Conservation (phyloP, 2,888 invertebrate genomes). For the Amiota minor region DNA sequence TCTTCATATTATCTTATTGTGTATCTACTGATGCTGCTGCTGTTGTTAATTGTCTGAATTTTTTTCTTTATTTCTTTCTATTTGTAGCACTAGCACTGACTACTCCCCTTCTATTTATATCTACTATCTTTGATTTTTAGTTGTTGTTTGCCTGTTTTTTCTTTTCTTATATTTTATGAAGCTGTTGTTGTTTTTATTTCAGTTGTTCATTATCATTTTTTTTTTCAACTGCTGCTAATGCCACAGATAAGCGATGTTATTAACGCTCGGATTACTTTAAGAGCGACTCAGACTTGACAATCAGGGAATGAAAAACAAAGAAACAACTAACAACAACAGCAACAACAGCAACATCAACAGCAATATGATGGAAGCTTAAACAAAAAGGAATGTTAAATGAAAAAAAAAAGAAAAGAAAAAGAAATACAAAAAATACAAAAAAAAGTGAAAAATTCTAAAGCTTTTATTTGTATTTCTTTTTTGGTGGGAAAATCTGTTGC, state of each 20-base stretch:
- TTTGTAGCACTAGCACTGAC: background rate
- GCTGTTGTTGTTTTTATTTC: slow-evolving; percentile 64
- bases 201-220: slow-evolving; percentile 63
- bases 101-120: too few species aligned
- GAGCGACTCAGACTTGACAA: slow-evolving; percentile 34
- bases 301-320: slow-evolving; percentile 38
- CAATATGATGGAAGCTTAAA: background rate
- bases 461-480: background rate
- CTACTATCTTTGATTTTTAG: too few species aligned
- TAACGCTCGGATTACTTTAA: slow-evolving; percentile 62
- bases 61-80: slow-evolving; percentile 23
- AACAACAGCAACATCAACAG: slow-evolving; percentile 5
- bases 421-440: too few species aligned
- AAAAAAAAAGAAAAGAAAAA: background rate
- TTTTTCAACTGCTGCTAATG: slow-evolving; percentile 57
- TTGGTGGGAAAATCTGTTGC: slow-evolving; percentile 10
- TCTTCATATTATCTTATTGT: background rate
- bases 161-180: slow-evolving; percentile 39
- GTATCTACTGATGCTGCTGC: background rate
- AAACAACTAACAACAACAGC: slow-evolving; percentile 6
- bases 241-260: slow-evolving; percentile 68
- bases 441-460: slow-evolving; percentile 16
- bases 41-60: background rate
- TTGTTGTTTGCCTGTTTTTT: slow-evolving; percentile 43
- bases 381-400: background rate